A percentile compares a stretch with the other conserved stretches of the same genome.
phyloP scores from a whole-genome alignment of 2,113 vertebrate genomes.

The Sander lucioperca region DNA sequence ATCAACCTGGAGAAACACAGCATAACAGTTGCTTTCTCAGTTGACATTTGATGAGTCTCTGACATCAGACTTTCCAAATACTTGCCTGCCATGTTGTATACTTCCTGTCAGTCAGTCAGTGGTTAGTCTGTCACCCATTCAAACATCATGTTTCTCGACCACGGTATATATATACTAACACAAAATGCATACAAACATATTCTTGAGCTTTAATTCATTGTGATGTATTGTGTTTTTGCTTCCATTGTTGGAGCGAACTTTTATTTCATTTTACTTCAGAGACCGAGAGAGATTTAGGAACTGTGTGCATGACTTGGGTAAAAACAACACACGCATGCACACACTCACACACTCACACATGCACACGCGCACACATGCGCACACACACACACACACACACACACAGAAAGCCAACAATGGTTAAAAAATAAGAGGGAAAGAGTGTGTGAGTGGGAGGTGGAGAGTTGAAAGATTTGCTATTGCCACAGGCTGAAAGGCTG shows the following conservation, averaged over 20 bases:
- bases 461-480: slow-evolving; percentile 76
- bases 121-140: slow-evolving; percentile 40
- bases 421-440: slow-evolving; percentile 17
- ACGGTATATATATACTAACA: neutral
- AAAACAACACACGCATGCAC: slow-evolving; percentile 31
- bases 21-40: slow-evolving; percentile 22
- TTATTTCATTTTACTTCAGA: slow-evolving; percentile 14
- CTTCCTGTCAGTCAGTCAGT: slow-evolving; percentile 50
- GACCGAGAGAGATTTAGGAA: slow-evolving; percentile 35
- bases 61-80: slow-evolving; percentile 54
- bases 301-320: slow-evolving; percentile 46
- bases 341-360: neutral
- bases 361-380: neutral
- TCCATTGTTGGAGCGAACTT: slow-evolving; percentile 13
- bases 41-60: slow-evolving; percentile 34
- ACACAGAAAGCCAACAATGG: slow-evolving; percentile 16
- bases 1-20: slow-evolving; percentile 17
- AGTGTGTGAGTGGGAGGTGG: slow-evolving; percentile 33
- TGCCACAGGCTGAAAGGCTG: slow-evolving; percentile 72
- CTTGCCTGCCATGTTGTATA: slow-evolving; percentile 48
- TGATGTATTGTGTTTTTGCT: slow-evolving; percentile 25
- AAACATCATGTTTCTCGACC: slow-evolving; percentile 30
- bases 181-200: slow-evolving; percentile 11
- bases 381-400: neutral
- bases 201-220: slow-evolving; percentile 15